Conservation (phyloP, 64 coral and sea anemone species). For the Catalaphyllia jardinei region DNA sequence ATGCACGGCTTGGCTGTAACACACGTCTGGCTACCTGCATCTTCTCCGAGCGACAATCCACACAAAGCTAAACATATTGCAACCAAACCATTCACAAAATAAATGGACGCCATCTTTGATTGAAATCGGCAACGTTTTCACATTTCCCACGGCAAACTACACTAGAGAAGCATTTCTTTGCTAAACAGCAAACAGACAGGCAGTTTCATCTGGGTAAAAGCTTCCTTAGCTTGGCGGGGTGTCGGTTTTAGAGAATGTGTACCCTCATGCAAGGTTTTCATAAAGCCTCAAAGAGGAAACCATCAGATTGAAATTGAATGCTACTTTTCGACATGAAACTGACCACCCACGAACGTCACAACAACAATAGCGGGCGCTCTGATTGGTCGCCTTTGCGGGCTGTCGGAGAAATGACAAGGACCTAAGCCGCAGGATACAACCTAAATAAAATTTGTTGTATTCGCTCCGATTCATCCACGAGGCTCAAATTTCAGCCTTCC, state of each 20-base stretch:
- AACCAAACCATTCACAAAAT: slow-evolving; percentile 33
- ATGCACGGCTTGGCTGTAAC: slow-evolving; percentile 43
- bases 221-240: slow-evolving; percentile 21
- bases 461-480: slow-evolving; percentile 10
- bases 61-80: slow-evolving; percentile 46
- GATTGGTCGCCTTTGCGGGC: slow-evolving; percentile 30
- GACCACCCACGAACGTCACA: slow-evolving; percentile 75
- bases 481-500: slow-evolving; percentile 28
- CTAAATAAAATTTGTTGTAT: slow-evolving; percentile 44
- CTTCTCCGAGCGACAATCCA: slow-evolving; percentile 26
- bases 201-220: background rate
- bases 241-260: background rate
- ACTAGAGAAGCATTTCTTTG: background rate
- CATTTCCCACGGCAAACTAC: background rate
- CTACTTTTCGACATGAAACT: slow-evolving; percentile 71
- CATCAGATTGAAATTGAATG: slow-evolving; percentile 66
- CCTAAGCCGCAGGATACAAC: slow-evolving; percentile 51
- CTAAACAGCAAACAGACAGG: background rate
- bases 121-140: slow-evolving; percentile 36
- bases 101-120: slow-evolving; percentile 68
- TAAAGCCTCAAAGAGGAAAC: slow-evolving; percentile 54
- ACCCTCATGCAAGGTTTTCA: slow-evolving; percentile 31
- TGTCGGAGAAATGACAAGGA: slow-evolving; percentile 56
- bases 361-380: slow-evolving; percentile 45
- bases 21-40: slow-evolving; percentile 14